Conservation (phyloP, 2,797 vertebrate species). For the Protonibea diacanthus region DNA sequence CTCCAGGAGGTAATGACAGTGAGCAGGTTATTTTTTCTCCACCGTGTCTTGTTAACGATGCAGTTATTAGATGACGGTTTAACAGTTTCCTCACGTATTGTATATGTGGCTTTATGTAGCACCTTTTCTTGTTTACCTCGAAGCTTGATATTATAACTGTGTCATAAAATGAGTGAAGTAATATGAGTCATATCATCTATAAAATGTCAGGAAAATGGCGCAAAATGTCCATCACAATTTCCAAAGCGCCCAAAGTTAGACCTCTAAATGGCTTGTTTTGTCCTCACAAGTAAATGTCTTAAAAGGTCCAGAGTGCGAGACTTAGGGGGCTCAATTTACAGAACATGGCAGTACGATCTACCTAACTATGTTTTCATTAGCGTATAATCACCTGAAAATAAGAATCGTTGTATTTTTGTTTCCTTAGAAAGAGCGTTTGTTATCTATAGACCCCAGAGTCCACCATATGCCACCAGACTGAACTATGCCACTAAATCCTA, state of each 20-base stretch:
- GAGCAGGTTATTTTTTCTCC: not conserved
- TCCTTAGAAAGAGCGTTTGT: no score
- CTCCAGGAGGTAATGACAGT: not conserved
- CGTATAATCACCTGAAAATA: no score
- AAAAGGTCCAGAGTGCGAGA: no score
- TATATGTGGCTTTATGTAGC: not conserved
- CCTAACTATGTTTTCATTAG: no score
- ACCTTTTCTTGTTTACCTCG: not conserved
- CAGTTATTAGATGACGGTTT: not conserved
- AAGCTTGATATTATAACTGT: not conserved
- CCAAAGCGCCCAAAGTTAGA: not conserved
- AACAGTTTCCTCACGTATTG: not conserved
- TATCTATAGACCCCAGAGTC: no score
- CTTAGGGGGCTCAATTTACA: no score
- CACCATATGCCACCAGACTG: no score
- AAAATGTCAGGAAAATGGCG: not conserved
- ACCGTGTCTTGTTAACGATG: not conserved
- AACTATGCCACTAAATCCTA: no score
- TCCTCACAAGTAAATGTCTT: no score
- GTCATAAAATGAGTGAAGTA: not conserved
- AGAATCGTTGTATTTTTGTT: no score
- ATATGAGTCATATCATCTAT: no score
- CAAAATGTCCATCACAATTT: not conserved
- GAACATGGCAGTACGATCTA: no score
- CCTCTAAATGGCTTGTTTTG: not conserved